phyloP scores from a whole-genome alignment of 2,888 invertebrate genomes.

The Sinohyriopsis cumingii region DNA sequence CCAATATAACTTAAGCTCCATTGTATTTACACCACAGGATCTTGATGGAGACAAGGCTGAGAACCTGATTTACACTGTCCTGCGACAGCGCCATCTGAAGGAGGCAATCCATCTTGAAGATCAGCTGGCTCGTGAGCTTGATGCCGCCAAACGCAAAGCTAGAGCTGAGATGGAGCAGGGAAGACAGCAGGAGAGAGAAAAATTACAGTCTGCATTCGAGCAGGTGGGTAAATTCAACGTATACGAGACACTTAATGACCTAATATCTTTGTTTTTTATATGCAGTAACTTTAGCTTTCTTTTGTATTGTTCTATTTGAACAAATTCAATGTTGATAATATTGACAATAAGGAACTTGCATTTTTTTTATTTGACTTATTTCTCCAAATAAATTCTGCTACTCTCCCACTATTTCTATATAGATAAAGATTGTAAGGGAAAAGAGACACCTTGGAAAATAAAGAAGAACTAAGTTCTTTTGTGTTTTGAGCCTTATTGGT shows the following conservation, averaged over 20 bases:
- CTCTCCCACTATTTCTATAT: no score
- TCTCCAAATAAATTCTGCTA: no score
- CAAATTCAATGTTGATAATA: background rate
- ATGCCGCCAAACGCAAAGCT: constrained; percentile 56
- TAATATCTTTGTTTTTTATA: background rate
- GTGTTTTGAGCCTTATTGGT: no score
- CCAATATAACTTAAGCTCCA: background rate
- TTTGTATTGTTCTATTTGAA: background rate
- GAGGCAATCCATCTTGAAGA: constrained; percentile 69
- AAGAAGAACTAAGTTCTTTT: no score
- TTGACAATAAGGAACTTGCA: background rate
- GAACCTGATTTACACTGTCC: constrained; percentile 65
- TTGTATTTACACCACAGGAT: constrained; percentile 42
- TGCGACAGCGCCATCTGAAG: constrained; percentile 67
- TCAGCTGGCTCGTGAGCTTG: constrained; percentile 59
- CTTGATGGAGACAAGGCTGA: constrained; percentile 62
- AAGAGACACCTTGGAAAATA: no score
- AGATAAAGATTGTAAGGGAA: no score
- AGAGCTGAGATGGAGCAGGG: constrained; percentile 52
- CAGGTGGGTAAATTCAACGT: constrained; percentile 41
- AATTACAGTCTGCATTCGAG: constrained; percentile 58
- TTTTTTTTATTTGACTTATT: background rate
- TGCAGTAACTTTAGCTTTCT: background rate
- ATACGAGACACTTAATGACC: no score
- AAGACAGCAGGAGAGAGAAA: constrained; percentile 58